Evolutionary conservation across 2,888 invertebrate species (phyloP).

Genomic region (Orchesella flavescens): DNA sequence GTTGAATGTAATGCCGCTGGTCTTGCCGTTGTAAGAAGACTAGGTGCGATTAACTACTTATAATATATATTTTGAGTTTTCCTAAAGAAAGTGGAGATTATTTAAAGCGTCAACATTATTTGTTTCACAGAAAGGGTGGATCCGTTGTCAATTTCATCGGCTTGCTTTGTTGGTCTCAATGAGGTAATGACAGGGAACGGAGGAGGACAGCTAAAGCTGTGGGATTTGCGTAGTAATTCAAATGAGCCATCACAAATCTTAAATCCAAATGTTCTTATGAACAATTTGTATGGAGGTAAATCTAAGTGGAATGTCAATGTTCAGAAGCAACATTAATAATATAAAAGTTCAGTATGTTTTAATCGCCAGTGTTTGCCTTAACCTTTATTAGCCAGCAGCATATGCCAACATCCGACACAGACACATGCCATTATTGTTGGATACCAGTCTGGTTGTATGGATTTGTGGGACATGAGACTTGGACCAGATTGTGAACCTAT

Average conservation of each 20-base stretch:
- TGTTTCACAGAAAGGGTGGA: constrained; percentile 65
- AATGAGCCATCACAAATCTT: constrained; percentile 57
- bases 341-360: too few relatives aligned
- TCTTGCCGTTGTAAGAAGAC: constrained; percentile 44
- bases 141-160: constrained; percentile 64
- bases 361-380: too few relatives aligned
- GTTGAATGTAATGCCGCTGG: constrained; percentile 52
- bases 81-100: too few relatives aligned
- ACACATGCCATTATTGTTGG: constrained; percentile 69
- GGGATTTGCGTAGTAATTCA: constrained; percentile 66
- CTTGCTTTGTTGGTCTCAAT: constrained; percentile 49
- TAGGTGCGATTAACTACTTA: constrained; percentile 36
- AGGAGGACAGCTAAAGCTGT: constrained; percentile 70
- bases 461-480: constrained; percentile 69
- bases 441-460: constrained; percentile 70
- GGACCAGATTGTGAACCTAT: constrained; percentile 67
- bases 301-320: neutral
- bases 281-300: constrained; percentile 66
- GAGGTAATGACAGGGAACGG: constrained; percentile 70
- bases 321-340: too few relatives aligned
- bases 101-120: neutral
- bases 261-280: constrained; percentile 68
- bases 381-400: constrained; percentile 56
- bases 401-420: constrained; percentile 70
- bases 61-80: constrained; percentile 1